Evolutionary conservation across 2,888 invertebrate genomes (phyloP).

Genomic region (Agrochola circellaris): DNA sequence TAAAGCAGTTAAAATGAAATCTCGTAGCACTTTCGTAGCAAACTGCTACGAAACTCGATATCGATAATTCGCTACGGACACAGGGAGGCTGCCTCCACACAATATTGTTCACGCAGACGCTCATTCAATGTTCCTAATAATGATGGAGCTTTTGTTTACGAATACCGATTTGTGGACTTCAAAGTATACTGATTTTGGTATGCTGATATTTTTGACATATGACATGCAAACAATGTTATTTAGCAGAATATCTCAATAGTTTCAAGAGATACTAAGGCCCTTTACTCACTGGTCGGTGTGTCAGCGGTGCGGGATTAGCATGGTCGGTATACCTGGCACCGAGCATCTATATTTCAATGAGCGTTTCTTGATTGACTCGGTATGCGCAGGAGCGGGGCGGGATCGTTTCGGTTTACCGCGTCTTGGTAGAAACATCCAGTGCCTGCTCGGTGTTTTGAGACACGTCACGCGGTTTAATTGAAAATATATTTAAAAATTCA

Average conservation of each 20-base stretch:
- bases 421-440: too few relatives aligned
- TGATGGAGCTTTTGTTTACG: constrained; percentile 32
- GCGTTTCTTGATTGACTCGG: too few relatives aligned
- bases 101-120: constrained; percentile 19
- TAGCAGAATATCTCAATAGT: not conserved
- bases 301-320: too few relatives aligned
- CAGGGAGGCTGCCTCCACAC: constrained; percentile 1
- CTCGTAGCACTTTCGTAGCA: constrained; percentile 58
- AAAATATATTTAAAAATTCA: too few relatives aligned
- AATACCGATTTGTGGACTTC: constrained; percentile 4
- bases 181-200: not conserved
- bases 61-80: constrained; percentile 32
- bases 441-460: too few relatives aligned
- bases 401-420: too few relatives aligned
- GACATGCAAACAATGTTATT: not conserved
- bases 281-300: too few relatives aligned
- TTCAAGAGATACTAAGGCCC: not conserved
- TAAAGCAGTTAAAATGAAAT: constrained; percentile 40
- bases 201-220: constrained; percentile 4
- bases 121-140: constrained; percentile 31
- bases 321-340: too few relatives aligned
- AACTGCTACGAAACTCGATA: constrained; percentile 52
- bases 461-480: too few relatives aligned
- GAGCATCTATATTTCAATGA: too few relatives aligned
- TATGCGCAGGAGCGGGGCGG: too few relatives aligned